phyloP scores from a whole-genome alignment of 1,140 invertebrate species.

The Harlomillsia oculata region DNA sequence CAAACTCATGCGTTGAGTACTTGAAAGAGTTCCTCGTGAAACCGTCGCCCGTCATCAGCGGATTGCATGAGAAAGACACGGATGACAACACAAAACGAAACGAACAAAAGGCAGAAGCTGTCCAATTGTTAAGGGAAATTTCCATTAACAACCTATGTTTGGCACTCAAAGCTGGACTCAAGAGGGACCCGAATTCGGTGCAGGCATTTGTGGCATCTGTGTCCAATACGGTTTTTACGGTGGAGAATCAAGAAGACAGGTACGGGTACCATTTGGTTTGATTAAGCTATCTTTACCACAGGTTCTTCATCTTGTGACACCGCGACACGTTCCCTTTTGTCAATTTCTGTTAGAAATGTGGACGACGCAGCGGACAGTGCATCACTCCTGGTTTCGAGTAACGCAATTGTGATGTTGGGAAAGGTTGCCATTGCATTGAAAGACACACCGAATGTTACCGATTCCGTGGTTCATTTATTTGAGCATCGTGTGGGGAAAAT shows the following conservation, averaged over 20 bases:
- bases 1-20: slow-evolving; percentile 82
- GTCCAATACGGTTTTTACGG: slow-evolving; percentile 86
- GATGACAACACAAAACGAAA: neutral
- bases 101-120: slow-evolving; percentile 46
- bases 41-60: slow-evolving; percentile 79
- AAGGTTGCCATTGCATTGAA: slow-evolving; percentile 90
- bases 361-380: slow-evolving; percentile 41
- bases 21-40: slow-evolving; percentile 88
- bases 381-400: slow-evolving; percentile 80
- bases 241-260: slow-evolving; percentile 52
- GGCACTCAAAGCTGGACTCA: slow-evolving; percentile 77
- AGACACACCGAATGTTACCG: slow-evolving; percentile 81
- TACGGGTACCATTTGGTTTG: too few species aligned
- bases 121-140: slow-evolving; percentile 78
- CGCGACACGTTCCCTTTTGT: too few species aligned
- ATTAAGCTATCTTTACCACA: too few species aligned
- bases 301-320: too few species aligned
- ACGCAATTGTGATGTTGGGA: slow-evolving; percentile 93
- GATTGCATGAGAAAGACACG: slow-evolving; percentile 26
- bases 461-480: slow-evolving; percentile 91
- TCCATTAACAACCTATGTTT: slow-evolving; percentile 93
- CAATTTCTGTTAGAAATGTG: too few species aligned
- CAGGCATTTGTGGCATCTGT: slow-evolving; percentile 87
- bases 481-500: slow-evolving; percentile 90
- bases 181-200: slow-evolving; percentile 80